These are phyloP conservation scores for Lepidothrix coronata DNA, from an alignment of 2,113 vertebrate species.

Conservation along the genomic window DNA sequence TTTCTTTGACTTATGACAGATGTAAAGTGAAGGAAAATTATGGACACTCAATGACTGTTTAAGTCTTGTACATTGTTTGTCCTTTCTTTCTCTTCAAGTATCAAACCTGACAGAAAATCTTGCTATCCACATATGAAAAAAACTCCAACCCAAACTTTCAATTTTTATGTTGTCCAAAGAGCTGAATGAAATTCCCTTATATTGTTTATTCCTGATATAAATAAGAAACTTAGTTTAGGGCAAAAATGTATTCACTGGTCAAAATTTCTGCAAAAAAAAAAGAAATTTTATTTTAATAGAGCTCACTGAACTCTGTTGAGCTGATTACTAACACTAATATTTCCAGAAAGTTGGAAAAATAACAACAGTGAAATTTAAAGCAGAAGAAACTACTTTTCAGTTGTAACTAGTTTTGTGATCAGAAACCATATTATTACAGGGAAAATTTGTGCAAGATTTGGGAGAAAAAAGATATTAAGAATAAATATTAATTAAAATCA, in stretches of 20 bases:
- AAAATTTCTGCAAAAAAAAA: neutral
- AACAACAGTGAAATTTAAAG: neutral
- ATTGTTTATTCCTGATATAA: neutral
- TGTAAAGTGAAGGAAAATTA: neutral
- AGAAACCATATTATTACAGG: neutral
- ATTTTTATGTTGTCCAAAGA: neutral
- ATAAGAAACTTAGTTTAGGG: neutral
- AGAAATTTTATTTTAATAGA: neutral
- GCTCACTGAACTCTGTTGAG: neutral
- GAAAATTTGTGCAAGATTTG: neutral
- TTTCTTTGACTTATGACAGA: neutral
- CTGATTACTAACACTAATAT: neutral
- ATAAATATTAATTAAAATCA: neutral
- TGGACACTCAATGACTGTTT: neutral
- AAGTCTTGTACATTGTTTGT: neutral
- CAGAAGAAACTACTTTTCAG: neutral
- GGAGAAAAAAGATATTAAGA: neutral
- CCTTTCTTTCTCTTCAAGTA: neutral
- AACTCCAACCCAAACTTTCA: accelerated
- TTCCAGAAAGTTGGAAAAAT: neutral
- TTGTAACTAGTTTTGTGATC: neutral
- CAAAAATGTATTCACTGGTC: neutral
- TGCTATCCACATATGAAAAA: neutral
- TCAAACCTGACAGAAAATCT: neutral
- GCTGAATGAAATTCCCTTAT: neutral